Percentiles rank a stretch among this genome's conserved stretches.
These are phyloP conservation scores for Dolomedes plantarius DNA, from an alignment of 2,888 invertebrate species.

Conservation along the genomic window DNA sequence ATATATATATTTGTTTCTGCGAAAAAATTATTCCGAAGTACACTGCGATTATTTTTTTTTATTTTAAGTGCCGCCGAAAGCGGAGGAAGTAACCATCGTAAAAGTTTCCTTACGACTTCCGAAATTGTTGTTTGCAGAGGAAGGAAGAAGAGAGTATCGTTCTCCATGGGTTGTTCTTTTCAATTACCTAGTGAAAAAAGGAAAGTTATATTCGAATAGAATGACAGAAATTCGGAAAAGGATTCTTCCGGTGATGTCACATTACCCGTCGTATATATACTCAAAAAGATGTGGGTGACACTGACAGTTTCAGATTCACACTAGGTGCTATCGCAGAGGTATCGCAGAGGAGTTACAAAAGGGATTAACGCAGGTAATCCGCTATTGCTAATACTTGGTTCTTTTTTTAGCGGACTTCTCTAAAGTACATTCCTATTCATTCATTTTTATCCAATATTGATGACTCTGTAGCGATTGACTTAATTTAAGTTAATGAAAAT, in stretches of 20 bases:
- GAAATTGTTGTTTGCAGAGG: not conserved
- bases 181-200: constrained; percentile 30
- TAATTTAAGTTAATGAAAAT: no score
- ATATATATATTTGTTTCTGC: not conserved
- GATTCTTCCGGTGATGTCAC: constrained; percentile 27
- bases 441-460: no score
- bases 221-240: constrained; percentile 32
- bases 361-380: not conserved
- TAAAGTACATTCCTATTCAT: no score
- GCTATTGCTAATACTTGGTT: no score
- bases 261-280: constrained; percentile 17
- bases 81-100: not conserved
- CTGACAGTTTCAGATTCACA: not conserved
- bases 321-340: not conserved
- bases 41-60: not conserved
- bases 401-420: no score
- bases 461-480: no score
- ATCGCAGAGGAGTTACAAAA: not conserved
- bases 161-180: constrained; percentile 5
- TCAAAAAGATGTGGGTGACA: not conserved
- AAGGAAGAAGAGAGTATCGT: not conserved
- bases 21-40: not conserved
- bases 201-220: constrained; percentile 25
- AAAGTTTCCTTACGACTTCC: constrained; percentile 20
- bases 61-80: not conserved